phyloP scores from a whole-genome alignment of 2,888 invertebrate genomes.

The Allygus modestus region DNA sequence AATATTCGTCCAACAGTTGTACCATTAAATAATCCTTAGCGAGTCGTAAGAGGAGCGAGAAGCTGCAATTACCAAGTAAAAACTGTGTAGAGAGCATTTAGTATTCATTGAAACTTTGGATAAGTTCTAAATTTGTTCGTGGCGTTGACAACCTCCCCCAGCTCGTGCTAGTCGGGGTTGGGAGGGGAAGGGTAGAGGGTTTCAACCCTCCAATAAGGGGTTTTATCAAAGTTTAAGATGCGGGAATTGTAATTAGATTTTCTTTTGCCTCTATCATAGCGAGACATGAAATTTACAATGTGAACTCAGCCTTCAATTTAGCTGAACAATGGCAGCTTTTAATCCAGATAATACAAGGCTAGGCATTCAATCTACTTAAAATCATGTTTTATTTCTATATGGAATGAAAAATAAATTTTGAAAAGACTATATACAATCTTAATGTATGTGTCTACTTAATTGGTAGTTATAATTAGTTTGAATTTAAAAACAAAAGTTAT shows the following conservation, averaged over 20 bases:
- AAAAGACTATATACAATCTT: no score
- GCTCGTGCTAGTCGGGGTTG: slow-evolving; percentile 23
- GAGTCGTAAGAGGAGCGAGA: slow-evolving; percentile 13
- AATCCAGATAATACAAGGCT: not conserved
- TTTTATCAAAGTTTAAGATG: slow-evolving; percentile 49
- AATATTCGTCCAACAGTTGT: not conserved
- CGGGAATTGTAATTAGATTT: slow-evolving; percentile 51
- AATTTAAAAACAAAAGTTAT: no score
- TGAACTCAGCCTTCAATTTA: not conserved
- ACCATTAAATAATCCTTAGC: slow-evolving; percentile 17
- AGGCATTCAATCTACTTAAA: not conserved
- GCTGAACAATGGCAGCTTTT: slow-evolving; percentile 14
- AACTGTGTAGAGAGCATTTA: slow-evolving; percentile 51
- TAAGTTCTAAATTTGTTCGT: slow-evolving; percentile 50
- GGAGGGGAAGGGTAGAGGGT: not conserved
- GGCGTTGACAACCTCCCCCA: slow-evolving; percentile 50
- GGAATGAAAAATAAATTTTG: no score
- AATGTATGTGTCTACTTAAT: no score
- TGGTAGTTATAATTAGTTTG: no score
- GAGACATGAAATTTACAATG: slow-evolving; percentile 30
- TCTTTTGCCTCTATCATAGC: slow-evolving; percentile 39
- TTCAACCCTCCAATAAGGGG: slow-evolving; percentile 14
- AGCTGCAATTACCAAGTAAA: slow-evolving; percentile 49
- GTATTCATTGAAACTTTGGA: slow-evolving; percentile 58
- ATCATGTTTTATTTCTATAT: not conserved